Evolutionary conservation across 2,113 vertebrate species (phyloP).

Genomic region (Elgaria multicarinata): DNA sequence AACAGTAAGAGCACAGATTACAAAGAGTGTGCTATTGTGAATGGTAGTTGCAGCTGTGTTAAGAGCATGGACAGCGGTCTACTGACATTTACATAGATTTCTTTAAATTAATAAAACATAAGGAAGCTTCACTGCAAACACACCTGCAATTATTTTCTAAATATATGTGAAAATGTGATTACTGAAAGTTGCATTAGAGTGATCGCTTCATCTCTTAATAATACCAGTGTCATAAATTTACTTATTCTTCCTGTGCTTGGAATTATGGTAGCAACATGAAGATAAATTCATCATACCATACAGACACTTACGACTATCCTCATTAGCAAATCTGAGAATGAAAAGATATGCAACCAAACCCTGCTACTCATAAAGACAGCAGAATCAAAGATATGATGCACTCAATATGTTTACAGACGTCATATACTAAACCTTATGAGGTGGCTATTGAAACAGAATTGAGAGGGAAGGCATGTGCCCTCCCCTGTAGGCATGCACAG

Average conservation of each 20-base stretch:
- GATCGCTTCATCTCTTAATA: background rate
- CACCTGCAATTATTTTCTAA: slow-evolving; percentile 3
- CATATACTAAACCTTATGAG: background rate
- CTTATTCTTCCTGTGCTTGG: background rate
- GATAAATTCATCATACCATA: background rate
- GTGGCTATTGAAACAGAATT: background rate
- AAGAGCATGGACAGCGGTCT: background rate
- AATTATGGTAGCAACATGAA: slow-evolving; percentile 1
- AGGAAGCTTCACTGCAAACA: background rate
- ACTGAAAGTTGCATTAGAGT: background rate
- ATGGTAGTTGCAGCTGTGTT: background rate
- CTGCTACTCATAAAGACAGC: background rate
- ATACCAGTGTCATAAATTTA: background rate
- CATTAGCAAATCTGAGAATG: background rate
- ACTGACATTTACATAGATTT: background rate
- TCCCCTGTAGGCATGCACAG: background rate
- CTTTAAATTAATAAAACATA: background rate
- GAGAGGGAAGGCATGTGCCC: background rate
- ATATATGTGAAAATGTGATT: background rate
- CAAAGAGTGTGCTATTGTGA: background rate
- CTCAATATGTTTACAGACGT: background rate
- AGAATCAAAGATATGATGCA: background rate
- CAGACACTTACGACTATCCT: background rate
- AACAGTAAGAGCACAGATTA: background rate
- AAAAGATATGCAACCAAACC: background rate